phyloP scores from a whole-genome alignment of 2,888 invertebrate genomes.

The Bembecia ichneumoniformis region DNA sequence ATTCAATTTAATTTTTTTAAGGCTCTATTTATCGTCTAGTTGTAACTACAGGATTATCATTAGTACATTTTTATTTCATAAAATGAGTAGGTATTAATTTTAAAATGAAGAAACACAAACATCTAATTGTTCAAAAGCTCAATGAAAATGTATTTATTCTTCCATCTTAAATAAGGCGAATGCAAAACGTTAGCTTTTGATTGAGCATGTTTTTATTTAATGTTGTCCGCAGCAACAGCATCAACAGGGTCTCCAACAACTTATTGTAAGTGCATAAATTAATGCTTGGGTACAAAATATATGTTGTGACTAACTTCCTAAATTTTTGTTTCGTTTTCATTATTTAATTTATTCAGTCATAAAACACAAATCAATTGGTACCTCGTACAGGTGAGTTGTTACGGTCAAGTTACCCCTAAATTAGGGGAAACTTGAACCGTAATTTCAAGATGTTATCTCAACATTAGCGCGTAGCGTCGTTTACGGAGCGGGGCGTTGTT shows the following conservation, averaged over 20 bases:
- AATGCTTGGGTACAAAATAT: conserved; percentile 46
- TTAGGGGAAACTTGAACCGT: too few relatives aligned
- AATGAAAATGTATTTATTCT: not conserved
- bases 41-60: too few relatives aligned
- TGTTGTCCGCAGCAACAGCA: conserved; percentile 84
- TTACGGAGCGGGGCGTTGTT: too few relatives aligned
- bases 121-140: not conserved
- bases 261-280: conserved; percentile 83
- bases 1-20: too few relatives aligned
- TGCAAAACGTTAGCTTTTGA: conserved; percentile 1
- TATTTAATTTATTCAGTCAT: not conserved
- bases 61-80: too few relatives aligned
- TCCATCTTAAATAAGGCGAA: not conserved
- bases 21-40: too few relatives aligned
- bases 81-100: too few relatives aligned
- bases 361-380: not conserved
- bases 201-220: conserved; percentile 3
- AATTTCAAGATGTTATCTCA: too few relatives aligned
- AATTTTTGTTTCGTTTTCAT: not conserved
- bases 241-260: conserved; percentile 92
- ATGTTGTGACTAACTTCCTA: conserved; percentile 54
- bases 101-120: not conserved
- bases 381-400: too few relatives aligned
- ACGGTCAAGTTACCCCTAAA: too few relatives aligned
- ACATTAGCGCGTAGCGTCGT: too few relatives aligned